phyloP scores from a whole-genome alignment of 2,797 vertebrate genomes.

The Thalassophryne amazonica region DNA sequence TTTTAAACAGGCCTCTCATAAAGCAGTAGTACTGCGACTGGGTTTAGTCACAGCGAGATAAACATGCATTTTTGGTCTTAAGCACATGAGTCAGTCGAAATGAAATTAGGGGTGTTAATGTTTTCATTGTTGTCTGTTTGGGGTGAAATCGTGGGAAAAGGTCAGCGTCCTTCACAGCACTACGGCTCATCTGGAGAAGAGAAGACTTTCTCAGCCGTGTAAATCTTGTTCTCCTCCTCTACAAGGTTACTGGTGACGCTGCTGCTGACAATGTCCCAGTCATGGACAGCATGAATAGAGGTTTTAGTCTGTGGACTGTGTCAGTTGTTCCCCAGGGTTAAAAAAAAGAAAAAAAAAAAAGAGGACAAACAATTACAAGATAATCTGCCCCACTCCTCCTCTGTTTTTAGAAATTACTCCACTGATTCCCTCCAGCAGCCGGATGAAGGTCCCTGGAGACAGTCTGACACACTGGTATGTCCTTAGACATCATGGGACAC shows the following conservation, averaged over 20 bases:
- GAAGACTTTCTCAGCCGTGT: conserved; percentile 45
- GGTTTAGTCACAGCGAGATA: too few relatives aligned
- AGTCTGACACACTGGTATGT: conserved; percentile 21
- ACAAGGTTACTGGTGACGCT: conserved; percentile 44
- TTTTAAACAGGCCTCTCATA: too few relatives aligned
- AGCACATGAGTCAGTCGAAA: conserved; percentile 11
- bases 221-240: conserved; percentile 44
- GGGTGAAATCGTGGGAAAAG: conserved; percentile 54
- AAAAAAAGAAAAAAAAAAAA: too few relatives aligned
- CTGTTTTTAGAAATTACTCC: conserved; percentile 49
- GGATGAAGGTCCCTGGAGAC: conserved; percentile 32
- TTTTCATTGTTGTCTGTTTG: conserved; percentile 25
- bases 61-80: conserved; percentile 3
- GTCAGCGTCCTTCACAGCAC: conserved; percentile 32
- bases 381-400: conserved; percentile 47
- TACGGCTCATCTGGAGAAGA: conserved; percentile 43
- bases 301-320: conserved; percentile 42
- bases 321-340: conserved; percentile 56
- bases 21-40: too few relatives aligned
- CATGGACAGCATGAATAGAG: conserved; percentile 66
- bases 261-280: conserved; percentile 66
- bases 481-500: conserved; percentile 9
- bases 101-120: conserved; percentile 18
- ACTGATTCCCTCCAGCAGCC: conserved; percentile 25
- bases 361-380: conserved; percentile 59